phyloP scores from a whole-genome alignment of 2,888 invertebrate genomes.

The Polydesmus complanatus region DNA sequence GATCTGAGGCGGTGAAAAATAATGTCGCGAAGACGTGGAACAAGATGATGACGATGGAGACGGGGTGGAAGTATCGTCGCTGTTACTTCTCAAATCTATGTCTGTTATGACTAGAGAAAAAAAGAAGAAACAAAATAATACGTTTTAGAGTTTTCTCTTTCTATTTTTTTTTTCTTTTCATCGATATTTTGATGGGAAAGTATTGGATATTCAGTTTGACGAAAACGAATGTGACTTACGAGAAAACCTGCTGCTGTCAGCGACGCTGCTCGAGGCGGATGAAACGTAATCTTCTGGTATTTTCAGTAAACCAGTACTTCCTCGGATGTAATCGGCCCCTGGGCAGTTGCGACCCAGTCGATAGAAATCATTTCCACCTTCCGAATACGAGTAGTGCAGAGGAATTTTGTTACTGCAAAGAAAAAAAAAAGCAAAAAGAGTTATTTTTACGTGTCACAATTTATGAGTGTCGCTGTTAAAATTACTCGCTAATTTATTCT shows the following conservation, averaged over 20 bases:
- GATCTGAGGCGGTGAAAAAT: slow-evolving; percentile 6
- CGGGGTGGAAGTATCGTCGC: slow-evolving; percentile 7
- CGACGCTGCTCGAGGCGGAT: slow-evolving; percentile 6
- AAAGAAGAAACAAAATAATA: background rate
- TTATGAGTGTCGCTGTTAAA: too few species aligned
- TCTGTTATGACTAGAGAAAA: slow-evolving; percentile 8
- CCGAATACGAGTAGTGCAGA: slow-evolving; percentile 21
- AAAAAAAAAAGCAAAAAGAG: too few species aligned
- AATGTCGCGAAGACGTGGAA: slow-evolving; percentile 9
- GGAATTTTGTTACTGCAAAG: slow-evolving; percentile 19
- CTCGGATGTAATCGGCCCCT: slow-evolving; percentile 8
- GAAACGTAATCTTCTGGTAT: slow-evolving; percentile 11
- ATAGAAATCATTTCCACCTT: slow-evolving; percentile 9
- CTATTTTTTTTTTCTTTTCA: too few species aligned
- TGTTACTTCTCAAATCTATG: slow-evolving; percentile 6
- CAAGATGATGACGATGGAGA: slow-evolving; percentile 13
- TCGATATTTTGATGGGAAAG: background rate
- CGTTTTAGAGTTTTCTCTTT: too few species aligned
- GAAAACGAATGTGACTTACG: slow-evolving; percentile 4
- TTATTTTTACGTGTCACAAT: too few species aligned
- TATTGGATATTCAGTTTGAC: background rate
- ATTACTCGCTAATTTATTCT: too few species aligned
- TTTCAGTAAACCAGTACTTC: slow-evolving; percentile 12
- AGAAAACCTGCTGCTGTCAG: slow-evolving; percentile 13
- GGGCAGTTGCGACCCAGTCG: slow-evolving; percentile 7